Evolutionary conservation across 2,113 vertebrate species (phyloP), one percentile per base, ranked within the genome.

Genomic region (Aix galericulata): DNA sequence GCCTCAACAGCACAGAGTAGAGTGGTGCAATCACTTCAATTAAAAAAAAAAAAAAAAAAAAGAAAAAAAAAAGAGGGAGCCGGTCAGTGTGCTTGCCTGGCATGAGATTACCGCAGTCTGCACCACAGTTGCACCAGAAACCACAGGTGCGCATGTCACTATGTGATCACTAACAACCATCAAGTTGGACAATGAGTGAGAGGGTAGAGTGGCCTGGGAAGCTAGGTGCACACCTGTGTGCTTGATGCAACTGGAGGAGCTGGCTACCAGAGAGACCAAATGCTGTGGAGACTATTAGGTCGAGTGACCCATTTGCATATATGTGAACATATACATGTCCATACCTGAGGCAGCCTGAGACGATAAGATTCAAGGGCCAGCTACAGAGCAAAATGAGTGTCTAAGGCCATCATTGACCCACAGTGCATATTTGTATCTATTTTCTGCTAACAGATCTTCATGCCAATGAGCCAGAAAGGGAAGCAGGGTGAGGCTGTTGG

Each of bases 61-160:
- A 46, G 21, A 46, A 46, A 50, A 50, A 50, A 50, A 50, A 50
- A 23, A 36, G 2, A 17, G 8, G 10, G 3, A 11, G 3, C 12
- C 0, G 0, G 20, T 27, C 14, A 22, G 20, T 10, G 27, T 1
- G 1, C 11, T 86, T 76, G 17, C 32, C 31, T 50, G 58, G 26
- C 56, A 59, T 40, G 40, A 36, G 13, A 25, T 25, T 16, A 31
- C 53, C 53, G 38, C 26, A n/a, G 13, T 9, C n/a, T 74, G 71
- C 69, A 50, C 22, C 48, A 16, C 0, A 27, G 11, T 5, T 34
- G 26, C 32, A 52, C 7, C 44, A 69, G 21, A 29, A 68, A 26
- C 46, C 42, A 55, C 58, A 26, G 31, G 31, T 20, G 8, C 3
- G 5, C 0, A 0, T 13, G 7, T 23, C 46, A 76, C 17, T 1